Percentiles rank a stretch among this genome's conserved stretches.
phyloP scores from a whole-genome alignment of 1,140 invertebrate genomes.

The Bactericera cockerelli region DNA sequence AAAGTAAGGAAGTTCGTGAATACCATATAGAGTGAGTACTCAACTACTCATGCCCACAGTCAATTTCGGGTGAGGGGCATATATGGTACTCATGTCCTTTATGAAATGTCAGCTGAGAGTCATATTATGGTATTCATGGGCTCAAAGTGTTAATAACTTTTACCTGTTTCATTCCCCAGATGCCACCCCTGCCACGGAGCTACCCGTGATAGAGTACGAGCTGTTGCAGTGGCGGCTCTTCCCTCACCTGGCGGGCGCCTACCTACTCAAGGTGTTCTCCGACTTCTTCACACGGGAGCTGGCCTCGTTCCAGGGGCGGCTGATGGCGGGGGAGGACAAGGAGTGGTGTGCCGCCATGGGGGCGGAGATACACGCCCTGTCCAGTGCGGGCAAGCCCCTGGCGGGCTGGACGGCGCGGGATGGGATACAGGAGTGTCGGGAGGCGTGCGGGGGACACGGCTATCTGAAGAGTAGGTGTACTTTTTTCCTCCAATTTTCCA shows the following conservation, averaged over 20 bases:
- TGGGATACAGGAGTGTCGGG: constrained; percentile 77
- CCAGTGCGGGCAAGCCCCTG: constrained; percentile 73
- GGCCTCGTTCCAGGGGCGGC: constrained; percentile 37
- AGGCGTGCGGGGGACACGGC: constrained; percentile 76
- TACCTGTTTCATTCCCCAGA: too few species aligned
- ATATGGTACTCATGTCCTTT: too few species aligned
- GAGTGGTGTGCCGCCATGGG: constrained; percentile 37
- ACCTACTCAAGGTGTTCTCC: constrained; percentile 57
- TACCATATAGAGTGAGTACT: too few species aligned
- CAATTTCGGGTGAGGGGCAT: too few species aligned
- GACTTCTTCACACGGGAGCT: constrained; percentile 33
- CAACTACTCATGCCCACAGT: too few species aligned
- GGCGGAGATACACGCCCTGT: constrained; percentile 80
- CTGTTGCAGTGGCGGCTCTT: constrained; percentile 79
- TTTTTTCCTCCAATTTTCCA: too few species aligned
- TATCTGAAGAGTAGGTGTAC: constrained; percentile 53
- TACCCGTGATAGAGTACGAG: background rate
- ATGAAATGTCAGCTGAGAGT: too few species aligned
- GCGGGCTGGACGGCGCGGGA: constrained; percentile 68
- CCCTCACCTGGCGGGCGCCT: constrained; percentile 70
- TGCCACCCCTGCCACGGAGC: too few species aligned
- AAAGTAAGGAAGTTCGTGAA: too few species aligned
- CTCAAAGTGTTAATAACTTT: too few species aligned
- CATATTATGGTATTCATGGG: too few species aligned
- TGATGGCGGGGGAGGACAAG: constrained; percentile 37